Evolutionary conservation across 2,797 vertebrate species (phyloP).

Genomic region (Eulemur coronatus): DNA sequence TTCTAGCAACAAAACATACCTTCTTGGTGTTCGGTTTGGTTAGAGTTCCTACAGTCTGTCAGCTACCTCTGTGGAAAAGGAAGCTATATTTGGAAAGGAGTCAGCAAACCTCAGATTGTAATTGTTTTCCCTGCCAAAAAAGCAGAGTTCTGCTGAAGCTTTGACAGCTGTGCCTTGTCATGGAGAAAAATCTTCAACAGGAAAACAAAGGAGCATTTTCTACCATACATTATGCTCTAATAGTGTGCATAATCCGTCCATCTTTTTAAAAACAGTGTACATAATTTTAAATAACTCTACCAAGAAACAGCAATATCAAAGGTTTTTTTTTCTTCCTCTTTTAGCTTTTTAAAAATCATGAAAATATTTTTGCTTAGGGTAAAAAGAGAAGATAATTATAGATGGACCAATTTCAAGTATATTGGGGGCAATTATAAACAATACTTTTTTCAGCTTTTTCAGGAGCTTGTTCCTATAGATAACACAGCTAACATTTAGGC

Average conservation of each 20-base stretch:
- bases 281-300: constrained; percentile 42
- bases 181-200: constrained; percentile 64
- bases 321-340: not conserved
- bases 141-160: constrained; percentile 65
- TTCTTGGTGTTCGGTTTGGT: constrained; percentile 59
- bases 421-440: not conserved
- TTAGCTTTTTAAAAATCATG: constrained; percentile 22
- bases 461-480: not conserved
- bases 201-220: constrained; percentile 70
- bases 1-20: constrained; percentile 14
- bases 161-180: constrained; percentile 75
- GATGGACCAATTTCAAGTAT: constrained; percentile 37
- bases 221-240: constrained; percentile 36
- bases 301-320: not conserved
- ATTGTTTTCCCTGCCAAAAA: constrained; percentile 75
- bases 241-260: constrained; percentile 50
- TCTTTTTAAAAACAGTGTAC: constrained; percentile 7
- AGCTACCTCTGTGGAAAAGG: constrained; percentile 67
- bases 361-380: constrained; percentile 28
- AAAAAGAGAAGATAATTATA: constrained; percentile 56
- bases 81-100: constrained; percentile 75
- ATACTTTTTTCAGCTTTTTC: not conserved
- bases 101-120: constrained; percentile 67
- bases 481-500: not conserved
- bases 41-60: constrained; percentile 65